A percentile compares a stretch with the other conserved stretches of the same genome.
phyloP scores from a whole-genome alignment of 2,888 invertebrate species.

The Hypsopygia costalis region DNA sequence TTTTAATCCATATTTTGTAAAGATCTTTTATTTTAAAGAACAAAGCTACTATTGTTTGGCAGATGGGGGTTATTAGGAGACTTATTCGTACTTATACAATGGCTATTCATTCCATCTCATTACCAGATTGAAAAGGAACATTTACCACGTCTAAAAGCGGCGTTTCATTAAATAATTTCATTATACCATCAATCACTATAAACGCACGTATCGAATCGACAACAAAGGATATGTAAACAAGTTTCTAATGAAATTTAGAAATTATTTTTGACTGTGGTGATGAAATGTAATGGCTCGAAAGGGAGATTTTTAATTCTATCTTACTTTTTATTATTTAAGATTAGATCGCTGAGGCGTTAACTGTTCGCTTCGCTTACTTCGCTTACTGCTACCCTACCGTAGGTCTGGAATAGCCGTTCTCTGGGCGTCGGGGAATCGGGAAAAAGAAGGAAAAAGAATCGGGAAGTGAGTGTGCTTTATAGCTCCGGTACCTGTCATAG shows the following conservation, averaged over 20 bases:
- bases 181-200: conserved; percentile 11
- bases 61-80: conserved; percentile 6
- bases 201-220: conserved; percentile 7
- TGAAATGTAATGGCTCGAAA: no score
- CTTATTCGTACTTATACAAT: conserved; percentile 4
- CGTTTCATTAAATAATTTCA: conserved; percentile 7
- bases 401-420: no score
- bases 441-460: no score
- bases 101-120: conserved; percentile 6
- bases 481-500: no score
- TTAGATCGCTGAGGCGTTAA: no score
- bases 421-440: no score
- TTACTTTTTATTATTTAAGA: no score
- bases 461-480: no score
- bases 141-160: not conserved
- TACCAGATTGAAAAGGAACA: conserved; percentile 5
- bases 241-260: conserved; percentile 23
- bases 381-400: no score
- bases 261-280: conserved; percentile 12
- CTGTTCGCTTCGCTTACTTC: no score
- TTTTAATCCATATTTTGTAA: no score
- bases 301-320: no score
- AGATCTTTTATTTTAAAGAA: conserved; percentile 8
- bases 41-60: conserved; percentile 6
- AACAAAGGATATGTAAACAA: conserved; percentile 18